Evolutionary conservation across 30 jellyfish, hydroid and myxozoan species (phyloP).

Genomic region (Rhopilema esculentum): DNA sequence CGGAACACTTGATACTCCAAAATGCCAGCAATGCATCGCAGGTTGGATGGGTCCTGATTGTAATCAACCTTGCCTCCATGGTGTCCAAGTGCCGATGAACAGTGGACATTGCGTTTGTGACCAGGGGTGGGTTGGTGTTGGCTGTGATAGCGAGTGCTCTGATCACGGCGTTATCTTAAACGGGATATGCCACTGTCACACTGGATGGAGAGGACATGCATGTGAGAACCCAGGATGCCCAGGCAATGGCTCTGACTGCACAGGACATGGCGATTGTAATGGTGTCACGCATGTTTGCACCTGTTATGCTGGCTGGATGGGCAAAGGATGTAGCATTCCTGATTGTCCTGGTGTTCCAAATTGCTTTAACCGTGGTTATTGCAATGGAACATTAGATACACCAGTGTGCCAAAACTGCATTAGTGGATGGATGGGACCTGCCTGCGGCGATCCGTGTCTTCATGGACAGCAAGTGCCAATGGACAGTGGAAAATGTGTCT

Average conservation of each 20-base stretch:
- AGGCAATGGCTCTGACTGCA: constrained; percentile 70
- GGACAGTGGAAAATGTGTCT: constrained; percentile 70
- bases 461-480: constrained; percentile 64
- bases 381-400: constrained; percentile 56
- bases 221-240: constrained; percentile 84
- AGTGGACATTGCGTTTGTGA: constrained; percentile 68
- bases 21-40: constrained; percentile 40
- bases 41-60: constrained; percentile 86
- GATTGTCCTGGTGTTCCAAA: constrained; percentile 79
- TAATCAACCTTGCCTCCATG: constrained; percentile 62
- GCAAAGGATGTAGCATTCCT: constrained; percentile 58
- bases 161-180: constrained; percentile 56
- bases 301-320: constrained; percentile 75
- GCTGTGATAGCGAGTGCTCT: constrained; percentile 78
- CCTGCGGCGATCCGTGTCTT: constrained; percentile 64
- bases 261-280: constrained; percentile 75
- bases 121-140: constrained; percentile 76
- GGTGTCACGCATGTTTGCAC: constrained; percentile 69
- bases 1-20: constrained; percentile 58
- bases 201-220: constrained; percentile 75
- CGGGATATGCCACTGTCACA: constrained; percentile 52
- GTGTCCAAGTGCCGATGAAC: constrained; percentile 65
- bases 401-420: constrained; percentile 60
- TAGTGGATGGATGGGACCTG: constrained; percentile 83
- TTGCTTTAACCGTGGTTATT: constrained; percentile 65